Percentiles rank a stretch among this genome's conserved stretches.
These are phyloP conservation scores for Oncorhynchus nerka DNA, from an alignment of 2,113 vertebrate species.

Conservation along the genomic window DNA sequence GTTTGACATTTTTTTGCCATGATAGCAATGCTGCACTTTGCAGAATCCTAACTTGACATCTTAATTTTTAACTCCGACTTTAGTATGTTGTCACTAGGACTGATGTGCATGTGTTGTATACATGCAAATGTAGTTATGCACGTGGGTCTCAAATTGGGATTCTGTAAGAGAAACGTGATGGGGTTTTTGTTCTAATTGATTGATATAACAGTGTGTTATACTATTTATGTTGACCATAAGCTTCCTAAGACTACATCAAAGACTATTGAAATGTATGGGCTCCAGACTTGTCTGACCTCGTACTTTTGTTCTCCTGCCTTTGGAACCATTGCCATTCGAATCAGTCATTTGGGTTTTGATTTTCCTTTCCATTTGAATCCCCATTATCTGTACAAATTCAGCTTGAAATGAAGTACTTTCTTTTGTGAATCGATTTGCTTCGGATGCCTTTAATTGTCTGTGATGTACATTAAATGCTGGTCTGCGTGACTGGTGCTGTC, in stretches of 20 bases:
- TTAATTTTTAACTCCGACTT: neutral
- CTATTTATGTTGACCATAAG: neutral
- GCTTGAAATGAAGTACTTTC: neutral
- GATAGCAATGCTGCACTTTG: neutral
- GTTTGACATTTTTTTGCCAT: neutral
- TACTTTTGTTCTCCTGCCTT: neutral
- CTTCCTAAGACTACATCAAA: neutral
- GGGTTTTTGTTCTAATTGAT: neutral
- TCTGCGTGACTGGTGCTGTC: neutral
- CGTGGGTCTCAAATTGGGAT: neutral
- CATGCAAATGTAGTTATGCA: neutral
- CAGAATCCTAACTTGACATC: neutral
- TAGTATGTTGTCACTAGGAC: no score
- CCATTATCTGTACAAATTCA: neutral
- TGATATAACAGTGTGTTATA: neutral
- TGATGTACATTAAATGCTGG: neutral
- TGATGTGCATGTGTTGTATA: neutral
- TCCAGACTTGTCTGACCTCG: neutral
- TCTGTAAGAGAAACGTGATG: neutral
- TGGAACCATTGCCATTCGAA: neutral
- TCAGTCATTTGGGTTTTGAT: neutral
- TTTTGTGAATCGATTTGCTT: neutral
- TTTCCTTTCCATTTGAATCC: neutral
- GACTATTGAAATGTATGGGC: neutral
- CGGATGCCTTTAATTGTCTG: neutral